Evolutionary conservation across 2,797 vertebrate species (phyloP), one percentile per base, ranked within the genome.

Genomic region (Anguilla pacifica): DNA sequence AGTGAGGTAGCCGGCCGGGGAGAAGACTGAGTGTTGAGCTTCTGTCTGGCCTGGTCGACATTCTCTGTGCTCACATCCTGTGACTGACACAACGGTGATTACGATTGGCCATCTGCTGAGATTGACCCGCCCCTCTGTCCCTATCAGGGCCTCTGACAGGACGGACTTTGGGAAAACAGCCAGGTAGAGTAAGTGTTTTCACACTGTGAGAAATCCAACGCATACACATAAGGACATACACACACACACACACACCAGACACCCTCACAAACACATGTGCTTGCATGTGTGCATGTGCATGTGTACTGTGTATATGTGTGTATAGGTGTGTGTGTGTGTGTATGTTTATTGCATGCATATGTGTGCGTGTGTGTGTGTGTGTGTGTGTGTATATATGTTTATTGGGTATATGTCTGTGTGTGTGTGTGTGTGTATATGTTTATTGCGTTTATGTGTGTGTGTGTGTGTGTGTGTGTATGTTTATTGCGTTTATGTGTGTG

Each of bases 341-440:
- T 72, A 35, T 35, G 35, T 35, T 35, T 35, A 35, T 35, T 35
- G 35, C 35, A 35, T 35, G 35, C 35, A 35, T 70, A 51, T 85
- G 82, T 89, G 35, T 79, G 17, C n/a, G 61, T 86, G 90, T 90
- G 90, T 90, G 86, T 91, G 85, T 92, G 89, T 86, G 85, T 77
- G 89, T 88, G 89, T 61, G 31, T 83, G 83, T 87, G 86, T 88
- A 83, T 57, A 35, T 35, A 35, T 35, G 35, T 35, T 35, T 35
- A 35, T 1, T 35, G 35, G 1, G 88, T 67, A 81, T 83, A 84
- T 61, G 81, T 82, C 64, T 83, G 51, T 70, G 70, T 64, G 59
- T 70, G 82, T 49, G 53, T 51, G 25, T 83, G 85, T 72, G 85
- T 92, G 89, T 57, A 35, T 31, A 31, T 31, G 31, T 31, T 31